phyloP scores from a whole-genome alignment of 2,888 invertebrate species.

The Tipula confusa region DNA sequence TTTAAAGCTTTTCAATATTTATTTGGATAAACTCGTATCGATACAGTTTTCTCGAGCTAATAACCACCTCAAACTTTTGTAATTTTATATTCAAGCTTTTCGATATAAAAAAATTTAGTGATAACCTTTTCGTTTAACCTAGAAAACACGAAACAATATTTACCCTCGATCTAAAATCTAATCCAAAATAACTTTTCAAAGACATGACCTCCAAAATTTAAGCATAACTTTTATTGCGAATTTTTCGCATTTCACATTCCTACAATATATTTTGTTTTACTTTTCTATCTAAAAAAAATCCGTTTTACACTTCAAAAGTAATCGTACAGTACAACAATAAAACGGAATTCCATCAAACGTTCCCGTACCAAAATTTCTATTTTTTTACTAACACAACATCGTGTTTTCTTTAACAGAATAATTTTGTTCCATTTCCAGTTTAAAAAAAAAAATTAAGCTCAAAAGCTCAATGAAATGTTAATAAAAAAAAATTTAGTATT shows the following conservation, averaged over 20 bases:
- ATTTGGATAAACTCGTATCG: no score
- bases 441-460: neutral
- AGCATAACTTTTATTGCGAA: no score
- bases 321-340: neutral
- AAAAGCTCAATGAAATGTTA: constrained; percentile 21
- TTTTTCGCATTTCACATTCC: neutral
- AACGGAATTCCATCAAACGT: neutral
- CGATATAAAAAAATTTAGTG: no score
- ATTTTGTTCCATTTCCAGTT: neutral
- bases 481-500: neutral
- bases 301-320: neutral
- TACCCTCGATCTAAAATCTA: no score
- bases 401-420: neutral
- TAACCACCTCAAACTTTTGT: no score
- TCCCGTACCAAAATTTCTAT: neutral
- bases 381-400: neutral
- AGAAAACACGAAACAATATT: no score
- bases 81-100: no score
- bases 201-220: no score
- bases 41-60: no score
- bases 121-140: no score
- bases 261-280: neutral
- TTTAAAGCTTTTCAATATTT: no score
- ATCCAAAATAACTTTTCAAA: no score
- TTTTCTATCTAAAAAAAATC: neutral